Evolutionary conservation across 2,888 invertebrate genomes (phyloP), one percentile per base, ranked within the genome.

Genomic region (Calameuta pallipes): DNA sequence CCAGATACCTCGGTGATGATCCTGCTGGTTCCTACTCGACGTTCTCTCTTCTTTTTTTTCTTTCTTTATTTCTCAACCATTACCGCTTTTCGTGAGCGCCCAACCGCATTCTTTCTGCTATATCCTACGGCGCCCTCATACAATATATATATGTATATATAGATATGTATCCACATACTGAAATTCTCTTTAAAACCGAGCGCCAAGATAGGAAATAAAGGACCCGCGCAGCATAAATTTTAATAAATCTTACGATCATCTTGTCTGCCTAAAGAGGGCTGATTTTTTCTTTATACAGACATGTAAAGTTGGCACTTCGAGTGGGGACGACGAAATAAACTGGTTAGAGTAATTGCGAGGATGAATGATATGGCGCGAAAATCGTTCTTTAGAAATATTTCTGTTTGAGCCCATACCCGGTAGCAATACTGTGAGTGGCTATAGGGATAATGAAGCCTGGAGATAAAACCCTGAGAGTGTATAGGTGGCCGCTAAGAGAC

Each of bases 1-100:
- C 74, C 77, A 75, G 79, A 83, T 82, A 79, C 83, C 75, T 34
- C 56, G 56, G 75, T 80, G 81, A 83, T 81, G 80, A 83, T 83
- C 82, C 75, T 77, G 79, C 80, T 70, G 75, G 79, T 74, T 77
- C 68, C 76, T 73, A 69, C 78, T 76, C 13, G 36, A 41, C 74
- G 69, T 70, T 69, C 33, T 35, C 33, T 36, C 35, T 41, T 41
- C 37, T 70, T 37, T 76, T 15, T 23, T 23, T 13, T 34, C 70
- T 33, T 78, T 37, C 33, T 71, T 75, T 56, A 69, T 77, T 73
- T 73, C 76, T 74, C 9, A 23, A 73, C 73, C 56, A 56, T 23
- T 56, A 56, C 56, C 9, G 56, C 23, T 56, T 56, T 56, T 56
- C 56, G 56, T 56, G 56, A 56, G 56, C 56, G 56, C 56, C 56